phyloP scores from a whole-genome alignment of 2,113 vertebrate genomes.

The Chaetops frenatus region DNA sequence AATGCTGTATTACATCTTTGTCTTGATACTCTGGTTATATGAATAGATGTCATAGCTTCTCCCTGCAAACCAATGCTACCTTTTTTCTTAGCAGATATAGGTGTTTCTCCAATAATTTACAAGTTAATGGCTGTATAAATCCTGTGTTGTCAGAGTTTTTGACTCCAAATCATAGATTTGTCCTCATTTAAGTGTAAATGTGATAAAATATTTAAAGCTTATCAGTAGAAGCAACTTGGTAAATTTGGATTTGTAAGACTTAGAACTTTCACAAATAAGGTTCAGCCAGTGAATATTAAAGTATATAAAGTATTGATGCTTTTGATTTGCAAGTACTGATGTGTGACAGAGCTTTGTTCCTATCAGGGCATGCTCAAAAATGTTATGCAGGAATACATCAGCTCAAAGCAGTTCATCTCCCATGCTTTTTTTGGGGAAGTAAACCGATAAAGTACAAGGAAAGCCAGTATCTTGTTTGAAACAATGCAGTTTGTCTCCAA shows the following conservation, averaged over 20 bases:
- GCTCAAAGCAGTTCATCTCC: neutral
- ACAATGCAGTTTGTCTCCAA: slow-evolving; percentile 15
- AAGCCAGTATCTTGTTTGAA: slow-evolving; percentile 24
- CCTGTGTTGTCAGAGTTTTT: neutral
- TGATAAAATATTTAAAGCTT: neutral
- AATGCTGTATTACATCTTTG: neutral
- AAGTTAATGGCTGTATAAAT: neutral
- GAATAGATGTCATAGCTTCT: neutral
- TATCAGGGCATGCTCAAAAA: neutral
- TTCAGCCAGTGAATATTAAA: neutral
- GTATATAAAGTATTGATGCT: neutral
- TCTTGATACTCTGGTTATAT: neutral
- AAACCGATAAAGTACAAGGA: neutral
- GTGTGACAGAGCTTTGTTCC: neutral
- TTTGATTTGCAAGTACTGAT: neutral
- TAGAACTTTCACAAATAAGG: neutral
- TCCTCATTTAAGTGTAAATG: neutral
- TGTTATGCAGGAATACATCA: neutral
- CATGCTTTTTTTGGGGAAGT: neutral
- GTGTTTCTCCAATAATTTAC: neutral
- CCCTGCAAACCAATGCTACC: neutral
- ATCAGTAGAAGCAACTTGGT: neutral
- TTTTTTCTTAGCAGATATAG: neutral
- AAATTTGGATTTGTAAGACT: neutral
- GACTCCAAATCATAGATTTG: neutral